Base-by-base conservation (phyloP, 2,888 invertebrate genomes). In the Pelosia muscerda region DNA sequence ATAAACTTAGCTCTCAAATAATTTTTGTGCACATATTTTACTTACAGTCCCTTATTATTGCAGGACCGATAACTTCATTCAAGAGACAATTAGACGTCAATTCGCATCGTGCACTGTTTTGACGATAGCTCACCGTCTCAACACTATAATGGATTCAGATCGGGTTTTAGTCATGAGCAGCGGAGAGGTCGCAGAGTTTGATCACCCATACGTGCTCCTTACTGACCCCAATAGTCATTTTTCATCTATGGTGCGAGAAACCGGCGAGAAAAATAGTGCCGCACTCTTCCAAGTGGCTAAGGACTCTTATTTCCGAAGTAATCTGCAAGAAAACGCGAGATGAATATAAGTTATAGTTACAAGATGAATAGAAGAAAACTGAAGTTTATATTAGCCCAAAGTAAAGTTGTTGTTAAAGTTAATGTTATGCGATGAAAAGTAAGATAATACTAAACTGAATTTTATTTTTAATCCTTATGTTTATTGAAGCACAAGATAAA, bases 121-220 rank as follows among this genome's bases (percentile, higher is more conserved):
- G 19, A 98, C 98, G 0, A 98, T 99, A 59, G 98, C 98, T 13
- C 98, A 99, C 90, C 96, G 98, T 62, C 95, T 99, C 68, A 98
- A 98, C 89, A 99, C 98, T 10, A 98, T 99, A 81, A 96, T 98
- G 96, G 98, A 98, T 90, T 98, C 97, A 5, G 97, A 98, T 88
- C 96, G 97, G 84, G 97, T 98, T 93, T 81, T 96, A 11, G 95
- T 96, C 10, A 94, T 96, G 91, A 96, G 95, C 81, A 94, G 95
- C 77, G 96, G 96, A 0, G 94, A 95, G 59, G 95, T 92, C 9
- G 88, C 92, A 69, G 97, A 97, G 89, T 97, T 96, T 86, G 97
- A 97, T 71, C 95, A 96, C 74, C 97, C 97, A 0, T 94, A 96
- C 81, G 85, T 92, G 15, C 84, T 96, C 53, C 89, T 96, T 5